A percentile compares a stretch with the other conserved stretches of the same genome.
Evolutionary conservation across 1,140 invertebrate genomes (phyloP).

Genomic region (Leucophenga varia): DNA sequence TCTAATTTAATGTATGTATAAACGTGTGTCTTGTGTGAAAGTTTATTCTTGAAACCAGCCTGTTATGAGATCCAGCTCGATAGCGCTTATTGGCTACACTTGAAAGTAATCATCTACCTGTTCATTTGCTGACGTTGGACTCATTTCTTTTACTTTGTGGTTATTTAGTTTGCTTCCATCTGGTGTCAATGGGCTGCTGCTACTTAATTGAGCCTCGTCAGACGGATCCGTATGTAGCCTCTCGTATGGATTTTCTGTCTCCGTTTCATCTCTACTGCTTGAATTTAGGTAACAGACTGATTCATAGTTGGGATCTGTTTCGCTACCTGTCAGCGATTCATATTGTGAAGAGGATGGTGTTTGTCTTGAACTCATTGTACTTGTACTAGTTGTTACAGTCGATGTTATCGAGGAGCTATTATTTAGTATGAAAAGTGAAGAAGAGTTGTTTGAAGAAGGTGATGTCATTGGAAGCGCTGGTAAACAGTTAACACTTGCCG

Average conservation of each 20-base stretch:
- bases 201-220: slow-evolving; percentile 37
- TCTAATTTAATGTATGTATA: too few relatives aligned
- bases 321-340: slow-evolving; percentile 73
- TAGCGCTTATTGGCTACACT: slow-evolving; percentile 26
- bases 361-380: slow-evolving; percentile 22
- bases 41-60: slow-evolving; percentile 1
- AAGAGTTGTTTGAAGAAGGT: slow-evolving; percentile 32
- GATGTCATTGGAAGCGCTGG: slow-evolving; percentile 26
- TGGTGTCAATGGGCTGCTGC: slow-evolving; percentile 34
- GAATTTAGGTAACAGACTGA: slow-evolving; percentile 61
- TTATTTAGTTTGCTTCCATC: not conserved
- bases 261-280: slow-evolving; percentile 8
- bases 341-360: slow-evolving; percentile 59
- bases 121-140: too few relatives aligned
- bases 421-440: slow-evolving; percentile 20
- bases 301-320: slow-evolving; percentile 73
- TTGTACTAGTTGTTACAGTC: slow-evolving; percentile 28
- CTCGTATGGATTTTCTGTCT: slow-evolving; percentile 39
- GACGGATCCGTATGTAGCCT: slow-evolving; percentile 31
- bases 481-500: slow-evolving; percentile 14
- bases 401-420: slow-evolving; percentile 31
- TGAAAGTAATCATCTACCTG: slow-evolving; percentile 50
- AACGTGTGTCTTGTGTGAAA: slow-evolving; percentile 5
- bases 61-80: slow-evolving; percentile 41
- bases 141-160: too few relatives aligned